phyloP scores from a whole-genome alignment of 1,140 invertebrate genomes.

The Drosophila tani region DNA sequence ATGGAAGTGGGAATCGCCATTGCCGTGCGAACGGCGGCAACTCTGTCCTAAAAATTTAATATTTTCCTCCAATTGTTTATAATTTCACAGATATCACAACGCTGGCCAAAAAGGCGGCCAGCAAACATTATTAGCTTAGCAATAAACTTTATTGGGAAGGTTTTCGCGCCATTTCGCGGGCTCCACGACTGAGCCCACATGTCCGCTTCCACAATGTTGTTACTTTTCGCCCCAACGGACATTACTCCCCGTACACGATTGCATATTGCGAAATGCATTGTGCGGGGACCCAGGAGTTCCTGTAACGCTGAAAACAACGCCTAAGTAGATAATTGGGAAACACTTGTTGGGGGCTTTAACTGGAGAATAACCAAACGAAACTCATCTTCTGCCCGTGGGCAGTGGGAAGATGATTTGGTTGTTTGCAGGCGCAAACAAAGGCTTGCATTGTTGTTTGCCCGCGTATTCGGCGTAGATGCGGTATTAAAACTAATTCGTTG shows the following conservation, averaged over 20 bases:
- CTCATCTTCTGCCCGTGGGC: slow-evolving; percentile 5
- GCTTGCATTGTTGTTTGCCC: not conserved
- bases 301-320: not conserved
- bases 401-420: slow-evolving; percentile 6
- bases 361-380: not conserved
- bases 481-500: not conserved
- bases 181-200: slow-evolving; percentile 9
- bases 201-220: slow-evolving; percentile 44
- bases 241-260: slow-evolving; percentile 17
- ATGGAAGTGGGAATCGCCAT: slow-evolving; percentile 19
- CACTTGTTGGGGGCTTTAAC: not conserved
- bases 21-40: slow-evolving; percentile 41
- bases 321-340: not conserved
- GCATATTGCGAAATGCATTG: not conserved
- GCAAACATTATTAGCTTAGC: not conserved
- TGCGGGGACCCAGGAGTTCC: not conserved
- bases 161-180: not conserved
- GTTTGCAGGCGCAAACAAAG: slow-evolving; percentile 20
- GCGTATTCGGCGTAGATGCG: not conserved
- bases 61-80: slow-evolving; percentile 67
- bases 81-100: slow-evolving; percentile 9
- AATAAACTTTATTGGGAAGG: not conserved
- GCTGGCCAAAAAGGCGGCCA: not conserved
- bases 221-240: slow-evolving; percentile 67
- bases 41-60: slow-evolving; percentile 66